Percentiles rank a stretch among this genome's conserved stretches.
Conservation (phyloP, 64 coral and sea anemone genomes). For the Stichodactyla helianthus region DNA sequence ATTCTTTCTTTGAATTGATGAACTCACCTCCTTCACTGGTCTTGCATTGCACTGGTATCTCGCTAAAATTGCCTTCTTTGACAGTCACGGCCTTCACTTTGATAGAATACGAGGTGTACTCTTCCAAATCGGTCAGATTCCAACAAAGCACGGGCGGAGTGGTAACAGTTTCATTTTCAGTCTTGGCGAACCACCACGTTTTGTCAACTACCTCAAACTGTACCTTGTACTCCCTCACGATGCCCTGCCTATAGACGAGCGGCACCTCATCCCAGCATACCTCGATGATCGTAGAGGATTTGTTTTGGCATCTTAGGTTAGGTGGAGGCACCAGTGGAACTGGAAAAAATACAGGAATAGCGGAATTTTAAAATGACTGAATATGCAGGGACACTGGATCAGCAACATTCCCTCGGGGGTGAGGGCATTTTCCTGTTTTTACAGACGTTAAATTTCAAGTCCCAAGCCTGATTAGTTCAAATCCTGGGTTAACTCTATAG, state of each 20-base stretch:
- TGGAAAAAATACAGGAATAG: background rate
- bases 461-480: too few species aligned
- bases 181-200: background rate
- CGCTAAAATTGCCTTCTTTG: slow-evolving; percentile 18
- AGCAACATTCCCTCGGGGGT: too few species aligned
- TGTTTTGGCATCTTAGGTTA: background rate
- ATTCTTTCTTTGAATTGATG: background rate
- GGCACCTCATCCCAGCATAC: background rate
- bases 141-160: background rate
- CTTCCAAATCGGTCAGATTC: background rate
- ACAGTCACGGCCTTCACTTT: background rate
- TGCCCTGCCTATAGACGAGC: background rate
- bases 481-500: too few species aligned
- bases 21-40: slow-evolving; percentile 21
- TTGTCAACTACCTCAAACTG: background rate
- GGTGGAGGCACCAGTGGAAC: background rate
- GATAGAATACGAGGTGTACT: slow-evolving; percentile 2
- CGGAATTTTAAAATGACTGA: too few species aligned
- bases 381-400: too few species aligned
- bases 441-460: too few species aligned
- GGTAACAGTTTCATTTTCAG: background rate
- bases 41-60: slow-evolving; percentile 1
- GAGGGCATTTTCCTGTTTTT: too few species aligned
- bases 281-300: background rate
- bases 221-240: background rate